Conservation (phyloP, 2,888 invertebrate species). For the Tinea pellionella region DNA sequence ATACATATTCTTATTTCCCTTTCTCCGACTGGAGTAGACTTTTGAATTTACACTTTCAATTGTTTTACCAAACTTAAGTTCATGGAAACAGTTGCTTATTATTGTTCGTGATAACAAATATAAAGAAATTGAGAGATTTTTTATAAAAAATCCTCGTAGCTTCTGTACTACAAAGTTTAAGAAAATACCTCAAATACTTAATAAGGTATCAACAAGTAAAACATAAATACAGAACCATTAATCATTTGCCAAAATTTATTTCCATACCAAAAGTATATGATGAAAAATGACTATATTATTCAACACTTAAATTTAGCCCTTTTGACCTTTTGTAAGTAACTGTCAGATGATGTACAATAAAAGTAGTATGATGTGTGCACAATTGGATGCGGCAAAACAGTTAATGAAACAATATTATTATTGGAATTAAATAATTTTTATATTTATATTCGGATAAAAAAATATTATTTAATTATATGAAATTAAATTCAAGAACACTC, state of each 20-base stretch:
- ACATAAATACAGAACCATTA: not conserved
- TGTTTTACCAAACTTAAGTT: not conserved
- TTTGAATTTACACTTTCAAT: conserved; percentile 2
- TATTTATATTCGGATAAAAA: too few relatives aligned
- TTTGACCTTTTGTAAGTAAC: conserved; percentile 14
- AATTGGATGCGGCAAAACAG: conserved; percentile 18
- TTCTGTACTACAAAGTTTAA: too few relatives aligned
- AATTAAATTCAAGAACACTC: not conserved
- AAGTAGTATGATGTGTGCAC: not conserved
- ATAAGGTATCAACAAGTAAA: too few relatives aligned
- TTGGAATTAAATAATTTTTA: too few relatives aligned
- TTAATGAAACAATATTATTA: too few relatives aligned
- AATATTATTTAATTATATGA: not conserved
- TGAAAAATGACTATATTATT: conserved; percentile 21
- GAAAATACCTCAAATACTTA: too few relatives aligned
- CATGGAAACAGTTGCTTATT: too few relatives aligned
- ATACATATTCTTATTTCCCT: not conserved
- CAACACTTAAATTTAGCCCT: conserved; percentile 17
- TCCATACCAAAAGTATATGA: conserved; percentile 16
- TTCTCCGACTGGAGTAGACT: not conserved
- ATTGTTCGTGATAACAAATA: too few relatives aligned
- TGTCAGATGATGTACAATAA: not conserved
- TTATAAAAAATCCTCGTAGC: too few relatives aligned
- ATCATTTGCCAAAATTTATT: conserved; percentile 17
- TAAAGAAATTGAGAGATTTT: too few relatives aligned